Conservation (phyloP, 2,113 vertebrate genomes). For the Myxocyprinus asiaticus region DNA sequence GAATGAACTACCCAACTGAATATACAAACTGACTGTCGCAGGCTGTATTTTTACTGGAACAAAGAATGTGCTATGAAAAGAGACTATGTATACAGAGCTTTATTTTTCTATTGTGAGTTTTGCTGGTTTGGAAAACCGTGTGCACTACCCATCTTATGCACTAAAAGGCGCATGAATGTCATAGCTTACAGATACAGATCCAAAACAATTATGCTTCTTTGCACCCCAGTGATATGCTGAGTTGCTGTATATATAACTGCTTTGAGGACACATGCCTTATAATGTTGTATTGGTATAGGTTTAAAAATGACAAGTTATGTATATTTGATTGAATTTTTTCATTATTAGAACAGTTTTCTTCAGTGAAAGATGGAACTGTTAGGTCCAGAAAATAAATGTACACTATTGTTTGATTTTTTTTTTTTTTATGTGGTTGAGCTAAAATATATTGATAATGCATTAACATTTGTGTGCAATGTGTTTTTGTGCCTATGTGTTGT, state of each 20-base stretch:
- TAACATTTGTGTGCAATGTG: slow-evolving; percentile 64
- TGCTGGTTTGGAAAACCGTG: background rate
- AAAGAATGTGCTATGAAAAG: slow-evolving; percentile 21
- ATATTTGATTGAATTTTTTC: slow-evolving; percentile 24
- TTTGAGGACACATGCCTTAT: slow-evolving; percentile 30
- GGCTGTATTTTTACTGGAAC: slow-evolving; percentile 20
- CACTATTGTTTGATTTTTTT: slow-evolving; percentile 61
- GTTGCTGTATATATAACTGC: slow-evolving; percentile 53
- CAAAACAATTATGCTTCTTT: background rate
- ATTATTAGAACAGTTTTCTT: background rate
- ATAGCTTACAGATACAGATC: slow-evolving; percentile 4
- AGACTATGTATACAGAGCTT: slow-evolving; percentile 3
- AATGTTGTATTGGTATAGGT: background rate
- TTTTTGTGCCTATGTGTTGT: background rate
- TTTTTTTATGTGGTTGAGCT: slow-evolving; percentile 67
- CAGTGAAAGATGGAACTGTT: slow-evolving; percentile 49
- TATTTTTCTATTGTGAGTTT: slow-evolving; percentile 29
- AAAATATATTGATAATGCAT: slow-evolving; percentile 70
- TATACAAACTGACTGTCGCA: slow-evolving; percentile 5
- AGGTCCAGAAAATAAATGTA: slow-evolving; percentile 69
- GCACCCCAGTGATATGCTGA: slow-evolving; percentile 9
- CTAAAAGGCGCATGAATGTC: slow-evolving; percentile 24
- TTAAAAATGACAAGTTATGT: slow-evolving; percentile 5
- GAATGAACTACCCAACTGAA: background rate
- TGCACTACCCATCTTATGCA: slow-evolving; percentile 6